Conservation (phyloP, 2,888 invertebrate genomes). For the Fissipunctia ypsillon region DNA sequence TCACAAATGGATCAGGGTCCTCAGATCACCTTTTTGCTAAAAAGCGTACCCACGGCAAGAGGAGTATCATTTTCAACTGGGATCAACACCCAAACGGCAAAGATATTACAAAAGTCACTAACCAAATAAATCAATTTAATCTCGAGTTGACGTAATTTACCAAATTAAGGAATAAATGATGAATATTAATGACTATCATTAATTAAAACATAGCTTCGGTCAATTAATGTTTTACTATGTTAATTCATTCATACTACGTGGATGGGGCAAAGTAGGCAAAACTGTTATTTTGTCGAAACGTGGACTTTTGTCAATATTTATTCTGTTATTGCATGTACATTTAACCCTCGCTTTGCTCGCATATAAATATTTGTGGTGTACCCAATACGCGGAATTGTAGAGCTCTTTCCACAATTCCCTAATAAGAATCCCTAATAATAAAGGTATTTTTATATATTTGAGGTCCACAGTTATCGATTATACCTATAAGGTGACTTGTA, state of each 20-base stretch:
- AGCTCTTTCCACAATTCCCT: slow-evolving; percentile 27
- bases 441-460: too few species aligned
- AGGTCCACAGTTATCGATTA: too few species aligned
- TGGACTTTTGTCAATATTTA: slow-evolving; percentile 44
- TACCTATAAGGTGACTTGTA: too few species aligned
- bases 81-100: neutral
- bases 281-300: slow-evolving; percentile 14
- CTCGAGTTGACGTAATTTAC: slow-evolving; percentile 21
- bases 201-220: slow-evolving; percentile 52
- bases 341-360: slow-evolving; percentile 23
- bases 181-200: slow-evolving; percentile 48
- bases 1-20: neutral
- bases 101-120: slow-evolving; percentile 10
- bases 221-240: slow-evolving; percentile 58
- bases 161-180: slow-evolving; percentile 44
- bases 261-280: slow-evolving; percentile 19
- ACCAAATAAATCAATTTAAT: slow-evolving; percentile 26
- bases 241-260: slow-evolving; percentile 52
- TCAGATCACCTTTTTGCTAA: neutral
- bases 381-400: slow-evolving; percentile 31
- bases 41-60: neutral
- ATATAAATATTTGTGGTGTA: slow-evolving; percentile 41
- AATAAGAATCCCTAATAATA: too few species aligned
- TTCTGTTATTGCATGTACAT: slow-evolving; percentile 45
- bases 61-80: neutral